A percentile compares a stretch with the other conserved stretches of the same genome.
Conservation (phyloP, 2,113 vertebrate species). For the Lathamus discolor region DNA sequence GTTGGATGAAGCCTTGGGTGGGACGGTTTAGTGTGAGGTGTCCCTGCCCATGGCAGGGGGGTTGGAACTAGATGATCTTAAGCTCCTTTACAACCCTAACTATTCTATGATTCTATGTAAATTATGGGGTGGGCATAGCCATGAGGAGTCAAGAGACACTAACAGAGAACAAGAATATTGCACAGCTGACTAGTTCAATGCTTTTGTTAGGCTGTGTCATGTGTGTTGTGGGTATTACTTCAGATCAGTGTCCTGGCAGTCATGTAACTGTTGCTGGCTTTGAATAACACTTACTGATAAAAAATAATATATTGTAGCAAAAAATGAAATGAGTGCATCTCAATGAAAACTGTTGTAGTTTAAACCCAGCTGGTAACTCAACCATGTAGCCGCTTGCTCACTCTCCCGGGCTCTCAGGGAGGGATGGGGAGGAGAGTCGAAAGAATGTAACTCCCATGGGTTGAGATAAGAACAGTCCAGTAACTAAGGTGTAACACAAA, state of each 20-base stretch:
- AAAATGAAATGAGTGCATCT: constrained; percentile 53
- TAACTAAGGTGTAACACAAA: neutral
- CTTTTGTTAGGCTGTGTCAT: neutral
- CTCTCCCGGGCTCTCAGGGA: neutral
- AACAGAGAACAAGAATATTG: neutral
- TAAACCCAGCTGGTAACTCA: neutral
- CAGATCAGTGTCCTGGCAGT: neutral
- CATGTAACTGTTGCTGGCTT: neutral
- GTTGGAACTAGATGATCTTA: too few relatives aligned
- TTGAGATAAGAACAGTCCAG: neutral
- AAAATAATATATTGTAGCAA: constrained; percentile 45
- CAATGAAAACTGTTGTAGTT: constrained; percentile 13
- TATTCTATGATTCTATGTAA: neutral
- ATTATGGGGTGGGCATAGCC: neutral
- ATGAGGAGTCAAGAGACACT: neutral
- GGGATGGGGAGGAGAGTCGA: neutral
- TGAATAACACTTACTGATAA: constrained; percentile 17
- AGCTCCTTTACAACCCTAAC: too few relatives aligned
- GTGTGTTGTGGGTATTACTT: neutral
- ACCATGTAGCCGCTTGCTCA: neutral
- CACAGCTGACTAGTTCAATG: neutral
- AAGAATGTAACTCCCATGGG: neutral
- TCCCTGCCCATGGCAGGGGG: too few relatives aligned
- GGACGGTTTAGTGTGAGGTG: too few relatives aligned
- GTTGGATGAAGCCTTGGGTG: too few relatives aligned